phyloP scores from a whole-genome alignment of 2,797 vertebrate genomes.

The Parotocinclus haroldoi region DNA sequence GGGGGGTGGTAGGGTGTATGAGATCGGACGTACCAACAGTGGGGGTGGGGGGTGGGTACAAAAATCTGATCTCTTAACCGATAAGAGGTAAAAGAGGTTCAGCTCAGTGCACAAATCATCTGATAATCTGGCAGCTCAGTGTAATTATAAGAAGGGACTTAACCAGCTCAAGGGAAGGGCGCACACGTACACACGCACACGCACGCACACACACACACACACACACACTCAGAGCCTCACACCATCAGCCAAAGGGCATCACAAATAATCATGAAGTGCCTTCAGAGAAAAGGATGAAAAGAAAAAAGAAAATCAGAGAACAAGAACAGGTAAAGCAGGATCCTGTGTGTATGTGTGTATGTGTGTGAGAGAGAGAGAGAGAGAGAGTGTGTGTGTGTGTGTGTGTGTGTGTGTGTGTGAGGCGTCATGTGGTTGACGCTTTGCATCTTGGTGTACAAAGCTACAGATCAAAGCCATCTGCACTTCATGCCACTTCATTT shows the following conservation, averaged over 20 bases:
- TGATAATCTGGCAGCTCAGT: too few species aligned
- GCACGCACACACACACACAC: not conserved
- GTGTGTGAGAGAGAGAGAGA: too few species aligned
- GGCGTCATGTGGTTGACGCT: not conserved
- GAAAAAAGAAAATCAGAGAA: not conserved
- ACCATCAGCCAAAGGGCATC: too few species aligned
- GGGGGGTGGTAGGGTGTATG: too few species aligned
- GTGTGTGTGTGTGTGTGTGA: not conserved
- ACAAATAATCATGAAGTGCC: not conserved
- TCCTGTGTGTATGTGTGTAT: not conserved
- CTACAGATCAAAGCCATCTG: conserved; percentile 10
- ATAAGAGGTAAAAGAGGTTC: too few species aligned
- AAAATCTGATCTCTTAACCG: too few species aligned
- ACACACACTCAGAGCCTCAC: not conserved
- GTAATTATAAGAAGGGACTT: too few species aligned
- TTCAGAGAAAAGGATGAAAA: not conserved
- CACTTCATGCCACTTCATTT: conserved; percentile 42
- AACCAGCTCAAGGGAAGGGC: not conserved
- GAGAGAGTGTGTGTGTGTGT: not conserved
- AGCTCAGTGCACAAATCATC: too few species aligned
- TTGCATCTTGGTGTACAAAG: not conserved
- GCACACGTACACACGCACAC: not conserved
- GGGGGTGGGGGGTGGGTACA: too few species aligned
- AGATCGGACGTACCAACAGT: too few species aligned
- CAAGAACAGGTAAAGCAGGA: conserved; percentile 19